These are phyloP conservation scores for Drosophila merina DNA, from an alignment of 2,888 invertebrate species.

Conservation along the genomic window DNA sequence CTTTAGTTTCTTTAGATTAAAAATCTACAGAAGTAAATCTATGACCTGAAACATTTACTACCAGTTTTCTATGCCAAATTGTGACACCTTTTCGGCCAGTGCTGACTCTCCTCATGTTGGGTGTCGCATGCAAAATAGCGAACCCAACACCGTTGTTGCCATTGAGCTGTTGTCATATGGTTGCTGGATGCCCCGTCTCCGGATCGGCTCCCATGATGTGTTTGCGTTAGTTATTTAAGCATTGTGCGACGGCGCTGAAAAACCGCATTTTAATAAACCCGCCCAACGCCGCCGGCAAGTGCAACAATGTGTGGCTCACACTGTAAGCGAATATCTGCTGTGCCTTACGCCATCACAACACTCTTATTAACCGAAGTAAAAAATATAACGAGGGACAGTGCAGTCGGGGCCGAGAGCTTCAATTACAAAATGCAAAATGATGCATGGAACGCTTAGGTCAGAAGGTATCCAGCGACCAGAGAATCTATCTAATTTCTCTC, in stretches of 20 bases:
- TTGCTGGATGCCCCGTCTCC: constrained; percentile 32
- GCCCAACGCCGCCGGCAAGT: constrained; percentile 40
- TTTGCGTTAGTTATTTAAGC: constrained; percentile 75
- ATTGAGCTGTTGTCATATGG: constrained; percentile 48
- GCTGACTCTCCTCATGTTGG: too few relatives aligned
- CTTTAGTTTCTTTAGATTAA: too few relatives aligned
- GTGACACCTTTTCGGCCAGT: too few relatives aligned
- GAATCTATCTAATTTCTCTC: neutral
- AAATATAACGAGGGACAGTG: neutral
- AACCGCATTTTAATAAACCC: constrained; percentile 73
- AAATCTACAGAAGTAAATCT: too few relatives aligned
- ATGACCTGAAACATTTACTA: too few relatives aligned
- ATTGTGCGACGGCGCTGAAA: constrained; percentile 62
- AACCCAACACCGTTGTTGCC: constrained; percentile 71
- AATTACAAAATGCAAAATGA: constrained; percentile 41
- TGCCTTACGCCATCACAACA: constrained; percentile 40
- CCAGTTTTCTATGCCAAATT: too few relatives aligned
- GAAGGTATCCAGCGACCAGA: constrained; percentile 4
- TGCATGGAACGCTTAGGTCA: constrained; percentile 32
- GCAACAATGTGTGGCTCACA: constrained; percentile 33
- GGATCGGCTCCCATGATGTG: constrained; percentile 43
- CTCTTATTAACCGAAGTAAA: constrained; percentile 5
- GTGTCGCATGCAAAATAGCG: constrained; percentile 31
- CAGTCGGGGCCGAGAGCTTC: constrained; percentile 1
- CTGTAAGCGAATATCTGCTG: constrained; percentile 51